These are phyloP conservation scores for Acrossocheilus fasciatus DNA, from an alignment of 2,797 vertebrate genomes.

Conservation along the genomic window DNA sequence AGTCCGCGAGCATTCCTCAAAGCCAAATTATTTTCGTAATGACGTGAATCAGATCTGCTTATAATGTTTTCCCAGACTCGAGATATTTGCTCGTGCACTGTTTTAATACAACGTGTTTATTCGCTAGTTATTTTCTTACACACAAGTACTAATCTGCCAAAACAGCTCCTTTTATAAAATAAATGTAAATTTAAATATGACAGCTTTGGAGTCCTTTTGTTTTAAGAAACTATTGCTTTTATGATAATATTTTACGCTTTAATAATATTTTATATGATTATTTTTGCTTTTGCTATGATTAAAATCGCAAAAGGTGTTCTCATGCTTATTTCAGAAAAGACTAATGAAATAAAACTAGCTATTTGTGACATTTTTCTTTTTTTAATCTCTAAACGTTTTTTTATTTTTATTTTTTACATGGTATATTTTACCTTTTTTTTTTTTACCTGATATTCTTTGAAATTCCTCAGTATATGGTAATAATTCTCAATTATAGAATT, in stretches of 20 bases:
- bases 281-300: background rate
- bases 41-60: background rate
- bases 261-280: background rate
- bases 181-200: background rate
- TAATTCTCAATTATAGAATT: background rate
- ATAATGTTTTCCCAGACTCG: background rate
- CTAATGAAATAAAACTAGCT: background rate
- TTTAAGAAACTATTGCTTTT: background rate
- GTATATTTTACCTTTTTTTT: background rate
- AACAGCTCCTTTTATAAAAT: background rate
- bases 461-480: background rate
- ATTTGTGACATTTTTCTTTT: background rate
- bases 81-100: background rate
- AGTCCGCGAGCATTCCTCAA: conserved; percentile 38
- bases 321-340: background rate
- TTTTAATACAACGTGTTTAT: background rate
- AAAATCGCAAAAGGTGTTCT: background rate
- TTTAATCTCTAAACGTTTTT: background rate
- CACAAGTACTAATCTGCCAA: background rate
- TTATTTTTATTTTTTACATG: background rate
- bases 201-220: background rate
- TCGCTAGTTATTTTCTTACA: background rate
- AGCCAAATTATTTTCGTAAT: background rate
- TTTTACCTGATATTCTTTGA: background rate
- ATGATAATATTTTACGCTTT: background rate